phyloP scores from a whole-genome alignment of 2,113 vertebrate genomes.

The Spizaetus ornatus region DNA sequence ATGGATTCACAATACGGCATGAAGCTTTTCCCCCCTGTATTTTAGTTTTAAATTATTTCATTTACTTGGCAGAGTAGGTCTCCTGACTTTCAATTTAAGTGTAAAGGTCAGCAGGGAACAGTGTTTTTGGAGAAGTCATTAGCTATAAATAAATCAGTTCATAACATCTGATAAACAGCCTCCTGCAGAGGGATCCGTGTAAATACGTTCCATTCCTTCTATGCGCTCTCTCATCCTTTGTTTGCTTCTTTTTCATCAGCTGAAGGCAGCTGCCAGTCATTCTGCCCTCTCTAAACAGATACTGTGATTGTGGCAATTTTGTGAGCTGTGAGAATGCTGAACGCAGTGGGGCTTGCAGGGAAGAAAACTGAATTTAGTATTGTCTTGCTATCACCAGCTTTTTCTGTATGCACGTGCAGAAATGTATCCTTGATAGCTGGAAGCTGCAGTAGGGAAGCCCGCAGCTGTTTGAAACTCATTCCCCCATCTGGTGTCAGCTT shows the following conservation, averaged over 20 bases:
- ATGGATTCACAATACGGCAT: not conserved
- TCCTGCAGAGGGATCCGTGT: not conserved
- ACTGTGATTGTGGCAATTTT: not conserved
- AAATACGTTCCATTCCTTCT: not conserved
- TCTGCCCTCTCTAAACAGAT: not conserved
- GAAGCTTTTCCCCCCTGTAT: not conserved
- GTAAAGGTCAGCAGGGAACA: not conserved
- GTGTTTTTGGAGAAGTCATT: not conserved
- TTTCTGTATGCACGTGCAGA: not conserved
- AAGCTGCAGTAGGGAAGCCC: not conserved
- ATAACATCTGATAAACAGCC: not conserved
- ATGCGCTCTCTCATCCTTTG: not conserved
- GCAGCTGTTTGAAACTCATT: not conserved
- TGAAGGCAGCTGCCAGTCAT: not conserved
- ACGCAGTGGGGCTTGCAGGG: not conserved
- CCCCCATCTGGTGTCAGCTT: not conserved
- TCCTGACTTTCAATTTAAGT: not conserved
- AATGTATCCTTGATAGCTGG: not conserved
- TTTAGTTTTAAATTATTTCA: not conserved
- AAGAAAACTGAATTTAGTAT: not conserved
- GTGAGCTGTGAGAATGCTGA: not conserved
- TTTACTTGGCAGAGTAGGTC: not conserved
- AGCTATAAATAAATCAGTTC: constrained; percentile 25
- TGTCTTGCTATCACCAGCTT: not conserved
- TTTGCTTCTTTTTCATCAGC: not conserved